These are phyloP conservation scores for Suncus etruscus DNA, from an alignment of 2,113 vertebrate species.

Conservation along the genomic window DNA sequence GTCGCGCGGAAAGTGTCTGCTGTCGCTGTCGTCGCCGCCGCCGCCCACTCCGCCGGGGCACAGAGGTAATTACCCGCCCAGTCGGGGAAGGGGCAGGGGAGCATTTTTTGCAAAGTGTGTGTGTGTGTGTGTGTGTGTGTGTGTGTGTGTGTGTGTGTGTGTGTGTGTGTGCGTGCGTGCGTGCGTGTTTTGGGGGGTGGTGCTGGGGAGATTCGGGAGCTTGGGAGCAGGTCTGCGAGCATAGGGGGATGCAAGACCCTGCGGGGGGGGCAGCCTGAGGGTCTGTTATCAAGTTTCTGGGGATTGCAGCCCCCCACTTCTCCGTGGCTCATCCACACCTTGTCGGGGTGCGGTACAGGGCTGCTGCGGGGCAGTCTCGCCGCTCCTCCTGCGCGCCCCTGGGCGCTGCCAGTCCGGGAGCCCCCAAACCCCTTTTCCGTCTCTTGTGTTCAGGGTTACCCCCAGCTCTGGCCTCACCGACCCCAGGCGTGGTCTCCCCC, in stretches of 20 bases:
- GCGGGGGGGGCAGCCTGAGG: background rate
- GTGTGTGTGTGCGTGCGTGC: no score
- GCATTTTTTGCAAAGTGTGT: background rate
- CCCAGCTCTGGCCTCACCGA: background rate
- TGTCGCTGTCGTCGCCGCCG: constrained; percentile 12
- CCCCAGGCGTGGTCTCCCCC: constrained; percentile 19
- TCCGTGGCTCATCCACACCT: background rate
- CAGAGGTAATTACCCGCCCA: constrained; percentile 75
- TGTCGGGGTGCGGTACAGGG: background rate
- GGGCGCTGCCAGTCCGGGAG: background rate
- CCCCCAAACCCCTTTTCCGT: background rate
- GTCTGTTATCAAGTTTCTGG: constrained; percentile 70
- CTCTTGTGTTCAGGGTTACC: background rate
- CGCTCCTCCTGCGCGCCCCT: background rate
- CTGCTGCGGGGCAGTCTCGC: background rate
- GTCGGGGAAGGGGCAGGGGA: background rate
- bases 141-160: no score
- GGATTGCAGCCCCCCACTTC: background rate
- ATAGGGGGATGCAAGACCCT: background rate
- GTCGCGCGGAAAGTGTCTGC: constrained; percentile 70
- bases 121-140: no score
- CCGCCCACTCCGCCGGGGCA: constrained; percentile 63
- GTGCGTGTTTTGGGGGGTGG: background rate
- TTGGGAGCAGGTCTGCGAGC: background rate
- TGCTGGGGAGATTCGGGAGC: background rate